Conservation (phyloP, 2,113 vertebrate species). For the Channa argus region DNA sequence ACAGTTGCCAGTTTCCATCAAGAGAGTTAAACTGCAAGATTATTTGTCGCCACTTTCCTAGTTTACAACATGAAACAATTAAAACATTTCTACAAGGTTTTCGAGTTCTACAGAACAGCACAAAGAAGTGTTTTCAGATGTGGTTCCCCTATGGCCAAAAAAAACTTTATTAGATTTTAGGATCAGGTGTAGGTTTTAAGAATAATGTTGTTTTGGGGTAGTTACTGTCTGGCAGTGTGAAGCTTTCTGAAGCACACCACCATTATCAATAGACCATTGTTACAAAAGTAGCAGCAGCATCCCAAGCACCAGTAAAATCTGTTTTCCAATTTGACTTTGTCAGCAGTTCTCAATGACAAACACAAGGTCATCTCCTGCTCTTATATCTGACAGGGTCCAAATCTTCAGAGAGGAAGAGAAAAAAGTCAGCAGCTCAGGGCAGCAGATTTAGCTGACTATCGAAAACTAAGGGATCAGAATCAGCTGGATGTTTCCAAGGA, state of each 20-base stretch:
- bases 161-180: too few species aligned
- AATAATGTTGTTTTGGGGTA: neutral
- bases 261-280: neutral
- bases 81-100: too few species aligned
- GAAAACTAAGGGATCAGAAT: conserved; percentile 39
- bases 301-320: conserved; percentile 25
- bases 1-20: too few species aligned
- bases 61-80: too few species aligned
- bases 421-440: conserved; percentile 56
- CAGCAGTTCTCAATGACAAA: conserved; percentile 61
- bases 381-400: conserved; percentile 60
- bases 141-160: too few species aligned
- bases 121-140: too few species aligned
- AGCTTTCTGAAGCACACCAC: conserved; percentile 42
- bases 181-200: too few species aligned
- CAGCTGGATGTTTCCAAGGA: conserved; percentile 42
- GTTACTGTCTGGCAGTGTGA: neutral
- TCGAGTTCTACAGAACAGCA: too few species aligned
- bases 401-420: conserved; percentile 53
- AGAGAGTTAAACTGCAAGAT: too few species aligned
- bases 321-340: conserved; percentile 46
- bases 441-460: conserved; percentile 54
- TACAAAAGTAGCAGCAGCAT: conserved; percentile 10
- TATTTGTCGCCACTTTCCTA: too few species aligned
- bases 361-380: conserved; percentile 58